Evolutionary conservation across 2,797 vertebrate genomes (phyloP).

Genomic region (Acipenser transmontanus): DNA sequence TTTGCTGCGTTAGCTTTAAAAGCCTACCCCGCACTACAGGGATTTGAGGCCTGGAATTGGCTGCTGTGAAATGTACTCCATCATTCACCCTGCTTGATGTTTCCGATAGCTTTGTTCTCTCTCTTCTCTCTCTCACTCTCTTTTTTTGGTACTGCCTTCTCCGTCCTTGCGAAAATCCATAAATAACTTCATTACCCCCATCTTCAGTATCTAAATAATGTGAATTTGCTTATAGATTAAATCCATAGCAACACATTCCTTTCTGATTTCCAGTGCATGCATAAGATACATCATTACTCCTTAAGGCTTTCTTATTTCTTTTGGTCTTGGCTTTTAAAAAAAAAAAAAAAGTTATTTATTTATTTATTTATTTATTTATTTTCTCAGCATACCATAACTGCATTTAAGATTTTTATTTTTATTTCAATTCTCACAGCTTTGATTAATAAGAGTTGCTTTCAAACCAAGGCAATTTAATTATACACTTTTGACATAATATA

Average conservation of each 20-base stretch:
- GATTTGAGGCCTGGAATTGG: slow-evolving; percentile 51
- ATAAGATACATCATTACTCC: background rate
- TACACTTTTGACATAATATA: too few species aligned
- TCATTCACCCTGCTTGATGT: slow-evolving; percentile 37
- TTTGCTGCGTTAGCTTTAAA: slow-evolving; percentile 49
- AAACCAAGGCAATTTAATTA: too few species aligned
- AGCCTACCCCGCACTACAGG: slow-evolving; percentile 50
- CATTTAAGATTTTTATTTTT: too few species aligned
- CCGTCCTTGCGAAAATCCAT: too few species aligned
- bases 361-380: too few species aligned
- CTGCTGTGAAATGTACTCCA: slow-evolving; percentile 49
- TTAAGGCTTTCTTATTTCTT: background rate
- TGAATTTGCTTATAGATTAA: background rate
- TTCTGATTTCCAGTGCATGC: background rate
- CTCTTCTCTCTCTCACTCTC: slow-evolving; percentile 22
- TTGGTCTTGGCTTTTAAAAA: background rate
- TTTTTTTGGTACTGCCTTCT: background rate
- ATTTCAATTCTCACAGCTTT: too few species aligned
- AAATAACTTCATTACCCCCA: background rate
- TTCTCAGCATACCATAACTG: too few species aligned
- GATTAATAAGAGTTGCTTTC: too few species aligned
- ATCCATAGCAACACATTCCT: background rate
- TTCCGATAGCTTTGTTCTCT: slow-evolving; percentile 40
- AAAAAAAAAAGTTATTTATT: background rate
- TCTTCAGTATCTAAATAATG: background rate